Evolutionary conservation across 1,140 invertebrate species (phyloP).

Genomic region (Coelopa frigida): DNA sequence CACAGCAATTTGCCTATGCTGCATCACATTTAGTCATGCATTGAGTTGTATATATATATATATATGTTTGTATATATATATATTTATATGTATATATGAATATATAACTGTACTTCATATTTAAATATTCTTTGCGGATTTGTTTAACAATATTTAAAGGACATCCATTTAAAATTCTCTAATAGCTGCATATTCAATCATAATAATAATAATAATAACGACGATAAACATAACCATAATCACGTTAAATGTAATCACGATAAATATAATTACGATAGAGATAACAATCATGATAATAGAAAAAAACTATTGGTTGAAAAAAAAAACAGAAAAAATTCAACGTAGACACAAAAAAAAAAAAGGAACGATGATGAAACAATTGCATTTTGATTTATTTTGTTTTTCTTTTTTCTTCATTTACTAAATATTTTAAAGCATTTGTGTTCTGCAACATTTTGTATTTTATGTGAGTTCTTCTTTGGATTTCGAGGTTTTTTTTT

Average conservation of each 20-base stretch:
- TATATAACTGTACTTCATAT: neutral
- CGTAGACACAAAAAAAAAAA: no score
- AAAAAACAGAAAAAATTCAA: no score
- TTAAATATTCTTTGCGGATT: neutral
- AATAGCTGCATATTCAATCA: conserved; percentile 8
- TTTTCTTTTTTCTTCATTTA: neutral
- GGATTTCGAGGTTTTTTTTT: neutral
- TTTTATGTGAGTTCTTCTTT: neutral
- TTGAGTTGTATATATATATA: conserved; percentile 6
- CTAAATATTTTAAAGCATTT: conserved; percentile 3
- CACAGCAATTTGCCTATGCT: conserved; percentile 4
- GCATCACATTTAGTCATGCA: conserved; percentile 8
- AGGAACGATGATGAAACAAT: no score
- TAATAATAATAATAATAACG: no score
- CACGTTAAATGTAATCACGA: no score
- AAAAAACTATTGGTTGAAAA: no score
- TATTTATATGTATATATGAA: conserved; percentile 7
- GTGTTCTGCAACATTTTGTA: conserved; percentile 8
- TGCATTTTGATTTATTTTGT: conserved; percentile 1
- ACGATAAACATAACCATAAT: no score
- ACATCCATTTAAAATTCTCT: conserved; percentile 8
- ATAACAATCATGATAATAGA: no score
- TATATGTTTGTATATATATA: conserved; percentile 4
- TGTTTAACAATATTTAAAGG: conserved; percentile 3
- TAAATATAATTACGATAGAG: no score